A percentile compares a stretch with the other conserved stretches of the same genome.
Conservation (phyloP, 2,113 vertebrate genomes). For the Indri indri region DNA sequence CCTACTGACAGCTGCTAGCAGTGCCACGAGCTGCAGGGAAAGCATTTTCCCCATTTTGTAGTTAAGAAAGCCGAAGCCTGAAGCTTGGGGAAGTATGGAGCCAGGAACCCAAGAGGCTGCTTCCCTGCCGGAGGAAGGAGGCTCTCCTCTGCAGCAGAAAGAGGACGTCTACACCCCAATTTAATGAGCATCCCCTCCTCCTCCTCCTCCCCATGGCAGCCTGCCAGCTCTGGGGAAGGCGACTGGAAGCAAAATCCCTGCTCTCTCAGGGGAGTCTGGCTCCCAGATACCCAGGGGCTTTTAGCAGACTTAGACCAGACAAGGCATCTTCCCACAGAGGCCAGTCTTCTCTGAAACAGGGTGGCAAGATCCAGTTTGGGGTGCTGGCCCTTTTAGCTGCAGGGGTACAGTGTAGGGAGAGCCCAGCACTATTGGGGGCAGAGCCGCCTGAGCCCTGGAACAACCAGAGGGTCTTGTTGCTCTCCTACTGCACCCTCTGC, state of each 20-base stretch:
- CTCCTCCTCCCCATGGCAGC: slow-evolving; percentile 7
- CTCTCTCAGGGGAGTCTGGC: slow-evolving; percentile 72
- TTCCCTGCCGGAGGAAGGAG: background rate
- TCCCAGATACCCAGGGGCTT: slow-evolving; percentile 61
- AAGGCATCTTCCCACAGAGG: background rate
- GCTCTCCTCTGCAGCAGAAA: background rate
- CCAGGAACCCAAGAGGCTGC: background rate
- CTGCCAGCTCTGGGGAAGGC: slow-evolving; percentile 60
- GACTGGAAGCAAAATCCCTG: slow-evolving; percentile 36
- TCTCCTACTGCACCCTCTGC: background rate
- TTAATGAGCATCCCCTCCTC: background rate
- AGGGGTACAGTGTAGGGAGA: background rate
- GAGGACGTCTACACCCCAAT: background rate
- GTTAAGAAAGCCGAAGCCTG: background rate
- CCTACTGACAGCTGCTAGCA: slow-evolving; percentile 23
- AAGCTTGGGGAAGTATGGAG: background rate
- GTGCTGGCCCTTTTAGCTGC: background rate
- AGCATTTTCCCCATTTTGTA: background rate
- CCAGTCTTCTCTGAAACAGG: background rate
- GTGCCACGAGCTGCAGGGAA: background rate
- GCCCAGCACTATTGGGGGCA: too few species aligned
- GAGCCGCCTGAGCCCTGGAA: background rate
- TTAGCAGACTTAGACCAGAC: slow-evolving; percentile 16
- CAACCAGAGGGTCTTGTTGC: background rate
- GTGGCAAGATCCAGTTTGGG: background rate